Evolutionary conservation across 2,888 invertebrate genomes (phyloP).

Genomic region (Salpingus planirostris): DNA sequence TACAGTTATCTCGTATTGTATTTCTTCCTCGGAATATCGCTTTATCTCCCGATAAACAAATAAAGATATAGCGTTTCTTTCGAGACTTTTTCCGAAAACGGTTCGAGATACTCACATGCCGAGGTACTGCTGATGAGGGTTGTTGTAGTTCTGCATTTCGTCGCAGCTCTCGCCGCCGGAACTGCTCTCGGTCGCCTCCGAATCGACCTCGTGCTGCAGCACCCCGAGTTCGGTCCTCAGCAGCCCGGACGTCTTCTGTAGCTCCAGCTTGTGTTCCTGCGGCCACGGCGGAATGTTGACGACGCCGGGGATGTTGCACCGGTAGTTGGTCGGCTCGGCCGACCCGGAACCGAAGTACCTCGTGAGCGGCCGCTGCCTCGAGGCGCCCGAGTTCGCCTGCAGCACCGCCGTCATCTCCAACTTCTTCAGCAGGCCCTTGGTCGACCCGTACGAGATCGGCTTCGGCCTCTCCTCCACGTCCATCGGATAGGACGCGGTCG

Average conservation of each 20-base stretch:
- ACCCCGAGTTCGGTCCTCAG: conserved; percentile 64
- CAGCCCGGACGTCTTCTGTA: conserved; percentile 65
- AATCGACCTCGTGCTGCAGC: conserved; percentile 72
- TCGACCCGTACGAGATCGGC: conserved; percentile 44
- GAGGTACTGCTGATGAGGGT: conserved; percentile 64
- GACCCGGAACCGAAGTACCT: conserved; percentile 50
- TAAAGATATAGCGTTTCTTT: no score
- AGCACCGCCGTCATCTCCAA: conserved; percentile 43
- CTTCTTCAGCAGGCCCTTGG: conserved; percentile 49
- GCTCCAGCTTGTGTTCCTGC: conserved; percentile 44
- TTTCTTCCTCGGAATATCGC: no score
- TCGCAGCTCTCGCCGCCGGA: conserved; percentile 93
- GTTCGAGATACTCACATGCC: conserved; percentile 73
- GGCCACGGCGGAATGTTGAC: conserved; percentile 42
- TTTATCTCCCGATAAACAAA: no score
- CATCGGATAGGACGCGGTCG: conserved; percentile 1
- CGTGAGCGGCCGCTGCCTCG: conserved; percentile 32
- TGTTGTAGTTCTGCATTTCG: conserved; percentile 73
- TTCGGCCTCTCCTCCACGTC: conserved; percentile 33
- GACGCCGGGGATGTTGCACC: conserved; percentile 25
- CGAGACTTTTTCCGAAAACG: no score
- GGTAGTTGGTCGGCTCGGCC: conserved; percentile 24
- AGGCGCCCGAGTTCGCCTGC: conserved; percentile 36
- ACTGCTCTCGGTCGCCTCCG: conserved; percentile 89
- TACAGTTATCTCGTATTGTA: no score